phyloP scores from a whole-genome alignment of 64 coral and sea anemone species.

The Pachyseris speciosa region DNA sequence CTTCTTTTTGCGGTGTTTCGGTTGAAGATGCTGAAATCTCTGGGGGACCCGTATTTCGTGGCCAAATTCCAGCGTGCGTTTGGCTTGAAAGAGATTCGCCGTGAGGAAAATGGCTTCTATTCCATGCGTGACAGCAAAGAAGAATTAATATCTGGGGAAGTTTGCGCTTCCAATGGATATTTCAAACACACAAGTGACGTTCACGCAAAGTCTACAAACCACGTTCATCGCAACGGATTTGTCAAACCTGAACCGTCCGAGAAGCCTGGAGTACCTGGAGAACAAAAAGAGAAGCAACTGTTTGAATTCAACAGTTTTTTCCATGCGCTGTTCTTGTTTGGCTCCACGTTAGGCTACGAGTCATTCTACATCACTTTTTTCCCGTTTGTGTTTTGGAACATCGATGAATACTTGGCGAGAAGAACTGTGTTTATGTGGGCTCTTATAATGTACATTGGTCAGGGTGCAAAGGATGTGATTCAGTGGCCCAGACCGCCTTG shows the following conservation, averaged over 20 bases:
- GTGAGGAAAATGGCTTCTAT: not conserved
- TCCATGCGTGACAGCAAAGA: constrained; percentile 13
- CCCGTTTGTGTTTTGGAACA: constrained; percentile 93
- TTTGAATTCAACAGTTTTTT: constrained; percentile 83
- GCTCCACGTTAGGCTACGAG: constrained; percentile 87
- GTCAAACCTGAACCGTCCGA: not conserved
- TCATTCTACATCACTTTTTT: constrained; percentile 94
- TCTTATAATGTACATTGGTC: constrained; percentile 88
- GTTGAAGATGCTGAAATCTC: constrained; percentile 76
- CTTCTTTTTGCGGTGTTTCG: not conserved
- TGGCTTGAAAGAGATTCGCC: constrained; percentile 62
- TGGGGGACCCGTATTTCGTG: constrained; percentile 87
- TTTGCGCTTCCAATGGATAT: not conserved
- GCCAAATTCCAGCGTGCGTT: constrained; percentile 78
- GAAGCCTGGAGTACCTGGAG: not conserved
- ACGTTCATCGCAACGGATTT: constrained; percentile 66
- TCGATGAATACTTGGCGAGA: constrained; percentile 85
- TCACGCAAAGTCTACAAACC: not conserved
- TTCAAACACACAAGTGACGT: not conserved
- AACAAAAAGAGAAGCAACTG: not conserved
- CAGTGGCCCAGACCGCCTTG: constrained; percentile 85
- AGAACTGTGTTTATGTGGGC: constrained; percentile 84
- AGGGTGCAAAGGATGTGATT: constrained; percentile 86
- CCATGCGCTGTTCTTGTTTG: constrained; percentile 80
- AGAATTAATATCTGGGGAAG: not conserved